Conservation (phyloP, 2,888 invertebrate genomes). For the Parnassius orleans region DNA sequence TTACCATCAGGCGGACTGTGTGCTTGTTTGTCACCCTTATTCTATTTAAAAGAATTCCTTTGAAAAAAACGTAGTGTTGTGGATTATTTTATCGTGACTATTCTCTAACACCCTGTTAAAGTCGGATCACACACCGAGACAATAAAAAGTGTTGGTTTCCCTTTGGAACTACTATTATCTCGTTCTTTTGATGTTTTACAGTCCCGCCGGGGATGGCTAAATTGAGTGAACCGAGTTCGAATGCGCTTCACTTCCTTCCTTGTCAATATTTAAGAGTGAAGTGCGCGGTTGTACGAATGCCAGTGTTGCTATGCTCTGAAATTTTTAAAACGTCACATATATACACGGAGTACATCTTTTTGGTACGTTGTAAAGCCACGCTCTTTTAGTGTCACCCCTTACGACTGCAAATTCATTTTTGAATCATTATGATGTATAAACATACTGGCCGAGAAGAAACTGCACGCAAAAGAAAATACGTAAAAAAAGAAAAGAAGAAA, state of each 20-base stretch:
- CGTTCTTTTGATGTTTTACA: slow-evolving; percentile 62
- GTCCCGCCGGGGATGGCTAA: slow-evolving; percentile 46
- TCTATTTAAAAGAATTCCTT: too few relatives aligned
- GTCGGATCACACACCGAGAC: slow-evolving; percentile 44
- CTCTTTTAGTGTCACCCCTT: too few relatives aligned
- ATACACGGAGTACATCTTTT: not conserved
- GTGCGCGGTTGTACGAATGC: not conserved
- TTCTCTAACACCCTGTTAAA: slow-evolving; percentile 14
- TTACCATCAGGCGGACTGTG: too few relatives aligned
- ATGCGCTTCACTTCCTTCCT: slow-evolving; percentile 24
- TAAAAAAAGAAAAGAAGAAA: too few relatives aligned
- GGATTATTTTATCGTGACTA: not conserved
- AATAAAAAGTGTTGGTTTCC: slow-evolving; percentile 60
- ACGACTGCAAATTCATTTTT: too few relatives aligned
- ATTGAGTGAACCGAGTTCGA: slow-evolving; percentile 41
- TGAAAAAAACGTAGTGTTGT: too few relatives aligned
- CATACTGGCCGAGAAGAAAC: too few relatives aligned
- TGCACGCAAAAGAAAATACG: too few relatives aligned
- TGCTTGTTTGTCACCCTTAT: too few relatives aligned
- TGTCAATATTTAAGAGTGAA: slow-evolving; percentile 29
- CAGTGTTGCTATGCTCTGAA: slow-evolving; percentile 3
- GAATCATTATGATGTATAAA: too few relatives aligned
- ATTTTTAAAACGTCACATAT: not conserved
- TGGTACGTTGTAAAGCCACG: too few relatives aligned
- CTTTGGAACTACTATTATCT: slow-evolving; percentile 49